These are phyloP conservation scores for Schizaphis graminum DNA, from an alignment of 2,888 invertebrate species.

Conservation along the genomic window DNA sequence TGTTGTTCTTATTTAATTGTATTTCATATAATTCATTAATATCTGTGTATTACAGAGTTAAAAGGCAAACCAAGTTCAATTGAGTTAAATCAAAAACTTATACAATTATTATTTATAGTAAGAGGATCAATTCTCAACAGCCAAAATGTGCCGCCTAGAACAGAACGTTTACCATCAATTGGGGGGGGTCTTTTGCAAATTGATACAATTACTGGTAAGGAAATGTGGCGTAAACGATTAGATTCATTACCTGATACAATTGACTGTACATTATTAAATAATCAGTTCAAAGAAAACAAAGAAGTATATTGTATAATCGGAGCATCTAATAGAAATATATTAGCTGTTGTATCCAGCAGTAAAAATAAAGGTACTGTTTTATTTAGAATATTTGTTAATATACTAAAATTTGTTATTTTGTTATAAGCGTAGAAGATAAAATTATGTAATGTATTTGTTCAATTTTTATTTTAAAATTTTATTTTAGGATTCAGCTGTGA, in stretches of 20 bases:
- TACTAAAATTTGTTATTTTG: background rate
- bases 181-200: slow-evolving; percentile 56
- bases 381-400: background rate
- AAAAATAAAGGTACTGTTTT: slow-evolving; percentile 38
- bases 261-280: slow-evolving; percentile 57
- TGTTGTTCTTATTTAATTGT: background rate
- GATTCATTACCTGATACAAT: slow-evolving; percentile 52
- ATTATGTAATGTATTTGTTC: background rate
- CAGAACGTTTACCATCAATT: slow-evolving; percentile 50
- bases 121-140: slow-evolving; percentile 61
- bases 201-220: slow-evolving; percentile 34
- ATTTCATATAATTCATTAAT: background rate
- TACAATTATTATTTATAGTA: slow-evolving; percentile 41
- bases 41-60: slow-evolving; percentile 27
- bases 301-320: slow-evolving; percentile 56
- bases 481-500: background rate
- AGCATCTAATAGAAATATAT: slow-evolving; percentile 39
- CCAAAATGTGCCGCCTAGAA: slow-evolving; percentile 50
- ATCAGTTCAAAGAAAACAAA: slow-evolving; percentile 31
- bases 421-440: background rate
- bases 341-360: slow-evolving; percentile 50
- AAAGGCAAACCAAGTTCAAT: slow-evolving; percentile 50
- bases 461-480: background rate
- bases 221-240: slow-evolving; percentile 55
- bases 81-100: slow-evolving; percentile 50